A percentile compares a stretch with the other conserved stretches of the same genome.
Conservation (phyloP, 1,140 invertebrate genomes). For the Zaprionus ornatus region DNA sequence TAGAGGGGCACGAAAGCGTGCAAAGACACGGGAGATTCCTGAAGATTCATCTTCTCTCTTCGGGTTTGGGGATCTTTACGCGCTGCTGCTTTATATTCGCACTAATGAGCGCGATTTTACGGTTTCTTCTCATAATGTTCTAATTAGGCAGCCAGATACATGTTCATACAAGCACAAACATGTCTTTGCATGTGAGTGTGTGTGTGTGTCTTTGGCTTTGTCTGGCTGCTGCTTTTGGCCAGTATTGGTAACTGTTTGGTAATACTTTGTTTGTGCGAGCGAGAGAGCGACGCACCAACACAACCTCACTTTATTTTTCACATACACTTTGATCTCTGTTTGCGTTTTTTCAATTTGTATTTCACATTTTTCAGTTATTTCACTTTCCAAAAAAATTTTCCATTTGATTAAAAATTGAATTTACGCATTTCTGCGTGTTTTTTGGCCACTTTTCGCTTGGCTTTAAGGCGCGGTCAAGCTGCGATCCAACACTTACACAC, state of each 20-base stretch:
- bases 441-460: conserved; percentile 48
- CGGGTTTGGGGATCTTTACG: conserved; percentile 41
- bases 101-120: conserved; percentile 37
- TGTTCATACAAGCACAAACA: conserved; percentile 8
- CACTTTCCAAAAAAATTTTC: conserved; percentile 19
- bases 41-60: not conserved
- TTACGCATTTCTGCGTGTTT: conserved; percentile 21
- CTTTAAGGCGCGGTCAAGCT: conserved; percentile 76
- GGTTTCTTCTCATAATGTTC: conserved; percentile 45
- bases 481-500: conserved; percentile 57
- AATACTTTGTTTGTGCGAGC: conserved; percentile 61
- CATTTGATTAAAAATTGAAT: conserved; percentile 1
- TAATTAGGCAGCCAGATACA: conserved; percentile 39
- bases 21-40: conserved; percentile 26
- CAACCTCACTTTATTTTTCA: conserved; percentile 69
- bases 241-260: conserved; percentile 67
- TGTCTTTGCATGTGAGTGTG: not conserved
- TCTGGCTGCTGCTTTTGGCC: conserved; percentile 37
- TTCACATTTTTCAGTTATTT: conserved; percentile 30
- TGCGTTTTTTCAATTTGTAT: conserved; percentile 8
- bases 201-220: conserved; percentile 51
- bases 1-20: conserved; percentile 74
- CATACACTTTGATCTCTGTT: not conserved
- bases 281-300: conserved; percentile 57
- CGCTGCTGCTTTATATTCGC: conserved; percentile 42